Base-by-base conservation (phyloP, 1,140 invertebrate species). In the Pectinophora gossypiella region DNA sequence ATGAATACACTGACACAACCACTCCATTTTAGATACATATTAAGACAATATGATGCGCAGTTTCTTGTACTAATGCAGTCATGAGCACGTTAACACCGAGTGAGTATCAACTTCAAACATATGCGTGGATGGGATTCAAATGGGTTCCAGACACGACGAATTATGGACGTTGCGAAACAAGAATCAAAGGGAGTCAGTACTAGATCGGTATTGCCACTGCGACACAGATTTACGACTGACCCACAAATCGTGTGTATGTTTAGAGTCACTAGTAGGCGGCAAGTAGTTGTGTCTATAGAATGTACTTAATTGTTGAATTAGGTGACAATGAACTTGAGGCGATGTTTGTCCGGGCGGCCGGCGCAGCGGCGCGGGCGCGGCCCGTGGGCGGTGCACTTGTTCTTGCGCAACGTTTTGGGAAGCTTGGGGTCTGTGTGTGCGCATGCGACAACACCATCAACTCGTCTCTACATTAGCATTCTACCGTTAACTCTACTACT, bases 241-340 rank as follows among this genome's bases (percentile, higher is more conserved):
- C 10, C 16, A 40, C 15, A 40, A 40, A 40, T 15, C 12, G 36
- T 3, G n/a, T 15, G 7, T 1, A 1, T 6, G 1, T 18, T 16
- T 1, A 15, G 36, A 16, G 6, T 32, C 12, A 15, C n/a, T 44
- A 5, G 19, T 20, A 20, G 3, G 1, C 20, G 15, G 36, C 13
- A 38, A 44, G 18, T 20, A 13, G 19, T 44, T 44, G 19, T 44
- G 10, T 19, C 6, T 4, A 13, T 44, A 13, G 10, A 20, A 12
- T 20, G 18, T 12, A 40, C 36, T 7, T 20, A 16, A 16, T 52
- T 54, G 52, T 59, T 53, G 44, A 40, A 49, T 59, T 48, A 51
- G 50, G 66, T 78, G 81, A 82, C 81, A 82, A 72, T 85, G 81
- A 85, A 85, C 78, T 81, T 82, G 76, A 49, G 52, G 49, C 42